phyloP scores from a whole-genome alignment of 2,888 invertebrate species.

The Cremastinae sp. region DNA sequence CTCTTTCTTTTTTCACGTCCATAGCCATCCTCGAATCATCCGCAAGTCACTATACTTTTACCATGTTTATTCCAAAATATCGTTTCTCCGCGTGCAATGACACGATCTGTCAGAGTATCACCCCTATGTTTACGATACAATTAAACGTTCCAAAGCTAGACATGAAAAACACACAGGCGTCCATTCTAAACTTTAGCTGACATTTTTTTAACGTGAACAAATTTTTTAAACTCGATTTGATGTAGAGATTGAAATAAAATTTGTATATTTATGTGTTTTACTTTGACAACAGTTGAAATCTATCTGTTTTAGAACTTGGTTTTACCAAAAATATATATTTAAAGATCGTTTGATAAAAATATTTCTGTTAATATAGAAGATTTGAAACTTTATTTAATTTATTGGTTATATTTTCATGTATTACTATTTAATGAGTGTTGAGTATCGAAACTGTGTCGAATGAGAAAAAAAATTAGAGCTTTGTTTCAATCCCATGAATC shows the following conservation, averaged over 20 bases:
- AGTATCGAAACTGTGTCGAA: slow-evolving; percentile 13
- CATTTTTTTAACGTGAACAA: neutral
- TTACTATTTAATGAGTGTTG: too few relatives aligned
- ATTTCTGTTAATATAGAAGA: too few relatives aligned
- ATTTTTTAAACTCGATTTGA: neutral
- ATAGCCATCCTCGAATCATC: slow-evolving; percentile 65
- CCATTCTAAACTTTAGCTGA: neutral
- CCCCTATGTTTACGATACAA: slow-evolving; percentile 5
- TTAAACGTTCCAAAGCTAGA: neutral
- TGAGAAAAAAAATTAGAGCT: neutral
- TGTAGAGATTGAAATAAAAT: too few relatives aligned
- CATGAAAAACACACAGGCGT: neutral
- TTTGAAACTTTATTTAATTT: too few relatives aligned
- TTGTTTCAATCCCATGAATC: slow-evolving; percentile 17
- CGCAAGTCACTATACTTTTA: slow-evolving; percentile 29
- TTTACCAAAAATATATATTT: too few relatives aligned
- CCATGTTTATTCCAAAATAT: slow-evolving; percentile 30
- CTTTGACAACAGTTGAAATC: too few relatives aligned
- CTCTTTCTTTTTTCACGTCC: slow-evolving; percentile 4
- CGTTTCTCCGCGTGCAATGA: slow-evolving; percentile 6
- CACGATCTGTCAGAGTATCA: slow-evolving; percentile 16
- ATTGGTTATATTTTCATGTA: too few relatives aligned
- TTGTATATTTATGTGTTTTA: too few relatives aligned
- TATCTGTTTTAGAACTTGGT: too few relatives aligned
- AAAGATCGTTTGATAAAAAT: too few relatives aligned